phyloP scores from a whole-genome alignment of 2,797 vertebrate genomes.

The Falco naumanni region DNA sequence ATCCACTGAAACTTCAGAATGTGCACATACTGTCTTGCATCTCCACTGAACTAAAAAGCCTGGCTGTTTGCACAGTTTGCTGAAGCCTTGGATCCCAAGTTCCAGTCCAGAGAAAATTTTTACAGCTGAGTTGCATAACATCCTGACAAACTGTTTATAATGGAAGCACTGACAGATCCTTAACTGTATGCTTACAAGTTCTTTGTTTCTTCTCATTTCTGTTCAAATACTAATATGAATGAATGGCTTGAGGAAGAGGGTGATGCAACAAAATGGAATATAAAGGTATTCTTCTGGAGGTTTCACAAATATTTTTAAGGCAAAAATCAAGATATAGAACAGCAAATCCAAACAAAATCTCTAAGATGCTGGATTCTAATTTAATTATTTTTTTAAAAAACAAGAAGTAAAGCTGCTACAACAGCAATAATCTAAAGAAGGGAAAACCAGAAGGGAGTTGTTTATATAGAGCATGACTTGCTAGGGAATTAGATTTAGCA shows the following conservation, averaged over 20 bases:
- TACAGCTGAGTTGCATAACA: constrained; percentile 67
- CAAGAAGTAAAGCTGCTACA: not conserved
- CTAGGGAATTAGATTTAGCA: constrained; percentile 23
- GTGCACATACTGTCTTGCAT: constrained; percentile 24
- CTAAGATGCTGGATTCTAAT: not conserved
- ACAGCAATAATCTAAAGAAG: not conserved
- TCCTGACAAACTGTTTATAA: constrained; percentile 70
- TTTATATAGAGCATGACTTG: not conserved
- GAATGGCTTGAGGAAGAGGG: not conserved
- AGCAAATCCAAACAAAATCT: not conserved
- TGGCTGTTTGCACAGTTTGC: constrained; percentile 38
- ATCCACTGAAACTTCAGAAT: constrained; percentile 36
- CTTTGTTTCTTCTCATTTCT: constrained; percentile 13
- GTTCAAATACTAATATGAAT: constrained; percentile 30
- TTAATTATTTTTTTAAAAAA: not conserved
- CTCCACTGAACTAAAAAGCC: constrained; percentile 28
- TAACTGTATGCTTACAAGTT: constrained; percentile 36
- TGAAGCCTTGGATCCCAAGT: constrained; percentile 62
- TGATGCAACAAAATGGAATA: constrained; percentile 15
- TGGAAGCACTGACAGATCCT: constrained; percentile 58
- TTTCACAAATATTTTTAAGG: not conserved
- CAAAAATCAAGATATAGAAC: not conserved
- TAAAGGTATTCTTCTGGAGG: not conserved
- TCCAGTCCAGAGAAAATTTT: constrained; percentile 66
- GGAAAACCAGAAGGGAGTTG: constrained; percentile 5